Conservation (phyloP, 1,140 invertebrate species). For the Manduca sexta region DNA sequence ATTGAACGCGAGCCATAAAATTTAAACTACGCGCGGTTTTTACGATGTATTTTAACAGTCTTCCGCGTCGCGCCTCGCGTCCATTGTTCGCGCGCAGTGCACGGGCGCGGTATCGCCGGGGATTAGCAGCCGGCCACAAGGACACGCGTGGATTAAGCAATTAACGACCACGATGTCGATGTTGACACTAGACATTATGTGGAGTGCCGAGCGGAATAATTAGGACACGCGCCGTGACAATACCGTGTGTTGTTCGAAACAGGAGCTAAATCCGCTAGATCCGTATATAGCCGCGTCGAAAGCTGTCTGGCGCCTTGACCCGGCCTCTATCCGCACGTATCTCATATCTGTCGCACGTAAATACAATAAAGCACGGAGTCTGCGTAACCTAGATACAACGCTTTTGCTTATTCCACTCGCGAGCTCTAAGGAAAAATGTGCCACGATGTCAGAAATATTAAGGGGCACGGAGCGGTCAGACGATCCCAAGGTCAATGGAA, state of each 20-base stretch:
- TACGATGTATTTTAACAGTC: slow-evolving; percentile 59
- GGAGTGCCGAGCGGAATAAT: slow-evolving; percentile 36
- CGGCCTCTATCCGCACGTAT: slow-evolving; percentile 47
- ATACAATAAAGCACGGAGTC: slow-evolving; percentile 62
- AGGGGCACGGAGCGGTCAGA: slow-evolving; percentile 9
- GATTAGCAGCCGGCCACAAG: slow-evolving; percentile 37
- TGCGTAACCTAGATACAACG: slow-evolving; percentile 54
- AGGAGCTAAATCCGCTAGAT: slow-evolving; percentile 46
- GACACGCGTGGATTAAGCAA: slow-evolving; percentile 52
- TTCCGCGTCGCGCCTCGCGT: slow-evolving; percentile 50
- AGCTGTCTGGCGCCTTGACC: slow-evolving; percentile 64
- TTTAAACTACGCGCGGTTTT: slow-evolving; percentile 62
- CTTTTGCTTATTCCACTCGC: slow-evolving; percentile 52
- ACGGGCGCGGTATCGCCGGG: slow-evolving; percentile 21
- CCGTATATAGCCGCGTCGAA: slow-evolving; percentile 60
- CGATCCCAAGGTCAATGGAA: slow-evolving; percentile 21
- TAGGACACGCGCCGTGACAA: slow-evolving; percentile 45
- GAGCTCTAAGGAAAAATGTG: slow-evolving; percentile 40
- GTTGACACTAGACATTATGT: slow-evolving; percentile 42
- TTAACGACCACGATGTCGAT: slow-evolving; percentile 38
- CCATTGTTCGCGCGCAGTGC: slow-evolving; percentile 40
- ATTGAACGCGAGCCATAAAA: slow-evolving; percentile 66
- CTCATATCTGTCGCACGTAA: slow-evolving; percentile 67
- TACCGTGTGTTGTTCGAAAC: slow-evolving; percentile 32
- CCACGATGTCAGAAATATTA: slow-evolving; percentile 29